phyloP scores from a whole-genome alignment of 2,888 invertebrate species.

The Oligia strigilis region DNA sequence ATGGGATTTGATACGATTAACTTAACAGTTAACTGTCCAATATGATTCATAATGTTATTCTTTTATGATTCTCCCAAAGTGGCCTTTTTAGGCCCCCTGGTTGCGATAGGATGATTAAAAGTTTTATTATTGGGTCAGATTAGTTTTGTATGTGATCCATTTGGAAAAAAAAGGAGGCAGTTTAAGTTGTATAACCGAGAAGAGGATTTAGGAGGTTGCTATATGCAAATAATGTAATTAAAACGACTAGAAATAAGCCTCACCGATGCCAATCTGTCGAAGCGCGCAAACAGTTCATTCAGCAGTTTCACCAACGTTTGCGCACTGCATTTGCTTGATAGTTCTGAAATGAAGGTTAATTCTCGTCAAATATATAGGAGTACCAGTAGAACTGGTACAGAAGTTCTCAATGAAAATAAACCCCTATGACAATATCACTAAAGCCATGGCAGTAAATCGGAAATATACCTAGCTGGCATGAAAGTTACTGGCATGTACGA shows the following conservation, averaged over 20 bases:
- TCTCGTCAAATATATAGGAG: not conserved
- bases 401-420: not conserved
- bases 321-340: slow-evolving; percentile 97
- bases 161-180: no score
- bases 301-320: slow-evolving; percentile 96
- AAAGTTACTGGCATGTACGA: no score
- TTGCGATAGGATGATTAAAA: no score
- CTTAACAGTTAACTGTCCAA: no score
- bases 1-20: no score
- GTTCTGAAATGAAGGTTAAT: slow-evolving; percentile 86
- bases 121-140: no score
- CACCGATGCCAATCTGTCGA: slow-evolving; percentile 96
- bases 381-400: not conserved
- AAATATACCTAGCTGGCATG: no score
- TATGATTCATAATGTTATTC: no score
- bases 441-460: no score
- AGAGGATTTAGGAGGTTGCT: not conserved
- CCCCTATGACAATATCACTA: not conserved
- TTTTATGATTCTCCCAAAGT: no score
- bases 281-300: slow-evolving; percentile 97
- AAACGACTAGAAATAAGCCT: slow-evolving; percentile 72
- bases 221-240: not conserved
- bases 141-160: not conserved
- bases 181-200: no score
- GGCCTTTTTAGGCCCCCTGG: no score